Evolutionary conservation across 1,140 invertebrate genomes (phyloP), one percentile per base, ranked within the genome.

Genomic region (Penaeus indicus): DNA sequence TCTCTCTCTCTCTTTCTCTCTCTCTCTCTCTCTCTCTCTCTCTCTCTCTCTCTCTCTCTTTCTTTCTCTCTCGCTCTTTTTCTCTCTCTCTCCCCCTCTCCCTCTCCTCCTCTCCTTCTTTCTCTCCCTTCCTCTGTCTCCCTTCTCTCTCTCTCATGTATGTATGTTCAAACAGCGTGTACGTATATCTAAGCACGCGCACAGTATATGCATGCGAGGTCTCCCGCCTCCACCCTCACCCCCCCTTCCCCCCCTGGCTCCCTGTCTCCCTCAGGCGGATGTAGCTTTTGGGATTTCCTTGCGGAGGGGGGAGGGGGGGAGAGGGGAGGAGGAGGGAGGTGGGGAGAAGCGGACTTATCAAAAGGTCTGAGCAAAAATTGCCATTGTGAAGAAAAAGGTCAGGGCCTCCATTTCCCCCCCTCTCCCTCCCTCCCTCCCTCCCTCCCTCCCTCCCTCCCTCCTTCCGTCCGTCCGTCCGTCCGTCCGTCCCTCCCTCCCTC

Each of bases 41-140:
- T 19, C 42, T 81, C 19, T 81, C 42, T 47, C 25, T 81, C 38
- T 81, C 32, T 19, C 42, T 82, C 80, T 25, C 19, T 69, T 64
- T 84, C 63, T 69, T 32, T 69, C 63, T 84, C 82, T 69, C 62
- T 84, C 63, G 69, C 82, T 69, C 32, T 54, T 32, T 69, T 64
- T 84, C 82, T 69, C 27, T 67, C 62, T 67, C 82, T 47, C 27
- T 47, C 19, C 42, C 63, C 47, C 27, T 38, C 25, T 84, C 62
- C 47, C 27, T 38, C 63, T 84, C 63, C 47, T 64, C 69, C 82
- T 84, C 32, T 69, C 63, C 69, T 11, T 69, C 63, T 47, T 64
- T 69, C 82, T 47, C 63, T 84, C 82, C n/a, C 22, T 27, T 8
- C n/a, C 47, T n/a, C 60, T n/a, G 60, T 62, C 60, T 25, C 27